Base-by-base conservation (phyloP, 2,797 vertebrate species). In the Euphonia xanthogaster region DNA sequence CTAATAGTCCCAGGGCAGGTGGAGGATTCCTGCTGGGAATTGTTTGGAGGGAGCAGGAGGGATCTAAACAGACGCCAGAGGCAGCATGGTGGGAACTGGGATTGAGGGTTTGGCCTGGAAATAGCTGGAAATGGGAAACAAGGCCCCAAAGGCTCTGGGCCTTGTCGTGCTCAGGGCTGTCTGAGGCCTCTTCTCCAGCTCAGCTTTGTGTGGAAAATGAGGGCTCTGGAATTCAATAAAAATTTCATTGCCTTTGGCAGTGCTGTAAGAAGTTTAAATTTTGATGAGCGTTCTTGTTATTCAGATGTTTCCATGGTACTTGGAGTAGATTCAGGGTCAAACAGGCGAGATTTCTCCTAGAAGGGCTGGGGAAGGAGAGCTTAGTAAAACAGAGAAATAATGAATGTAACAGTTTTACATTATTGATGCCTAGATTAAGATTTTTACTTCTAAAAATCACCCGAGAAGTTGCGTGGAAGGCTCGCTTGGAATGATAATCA, bases 171-270 rank as follows among this genome's bases (percentile, higher is more conserved):
- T 21, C 31, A 42, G 23, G 61, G 51, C 50, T 54, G 40, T 19
- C 53, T 42, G 45, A 68, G 82, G 54, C 66, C 30, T 72, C 88
- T 33, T n/a, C 14, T 70, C 90, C 65, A 37, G 67, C 54, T 61
- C 45, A 45, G 94, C 91, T 93, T 96, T 85, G 55, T 94, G 79
- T 75, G 60, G 55, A 81, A 94, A 97, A 97, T 85, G 77, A 95
- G 66, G 95, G 86, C 91, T 71, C 88, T 81, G 87, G 82, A 90
- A 94, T 94, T 75, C 95, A 94, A 93, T 97, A 95, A 97, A 98
- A 93, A 83, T 96, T 94, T 81, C 86, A 94, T 94, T 94, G 94
- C 90, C 92, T 76, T 94, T 79, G 93, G 88, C 67, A 12, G 74
- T 94, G 85, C 94, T 94, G 83, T 91, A 77, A 84, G 71, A 81